Percentiles rank a stretch among this genome's conserved stretches.
These are phyloP conservation scores for Campodea augens DNA, from an alignment of 1,140 invertebrate genomes.

Conservation along the genomic window DNA sequence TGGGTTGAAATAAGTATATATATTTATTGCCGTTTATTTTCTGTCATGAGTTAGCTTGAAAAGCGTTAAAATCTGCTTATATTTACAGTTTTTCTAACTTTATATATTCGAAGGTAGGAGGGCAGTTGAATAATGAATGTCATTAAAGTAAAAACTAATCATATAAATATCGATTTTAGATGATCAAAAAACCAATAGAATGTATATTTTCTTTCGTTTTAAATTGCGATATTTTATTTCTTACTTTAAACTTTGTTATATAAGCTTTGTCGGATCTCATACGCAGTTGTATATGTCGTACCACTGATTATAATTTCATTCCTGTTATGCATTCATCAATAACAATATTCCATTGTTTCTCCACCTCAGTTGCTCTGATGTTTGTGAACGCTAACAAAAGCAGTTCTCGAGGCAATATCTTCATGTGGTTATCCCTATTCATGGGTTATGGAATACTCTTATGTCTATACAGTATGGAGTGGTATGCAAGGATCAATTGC, in stretches of 20 bases:
- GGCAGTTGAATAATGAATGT: no score
- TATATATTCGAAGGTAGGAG: background rate
- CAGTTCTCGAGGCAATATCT: slow-evolving; percentile 44
- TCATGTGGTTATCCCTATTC: slow-evolving; percentile 61
- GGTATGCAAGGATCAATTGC: slow-evolving; percentile 63
- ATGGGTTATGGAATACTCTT: slow-evolving; percentile 53
- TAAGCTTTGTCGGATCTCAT: background rate
- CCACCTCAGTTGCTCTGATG: slow-evolving; percentile 33
- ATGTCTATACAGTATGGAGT: slow-evolving; percentile 65
- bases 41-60: background rate
- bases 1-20: background rate
- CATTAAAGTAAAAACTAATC: no score
- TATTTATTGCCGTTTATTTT: background rate
- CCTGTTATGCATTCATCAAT: background rate
- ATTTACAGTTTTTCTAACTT: background rate
- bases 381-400: slow-evolving; percentile 30
- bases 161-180: no score
- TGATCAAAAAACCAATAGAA: no score
- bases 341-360: background rate
- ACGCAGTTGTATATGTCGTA: background rate
- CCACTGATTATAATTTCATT: background rate
- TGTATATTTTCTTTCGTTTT: no score
- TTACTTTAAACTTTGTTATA: background rate
- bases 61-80: background rate
- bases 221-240: no score